A percentile compares a stretch with the other conserved stretches of the same genome.
Evolutionary conservation across 2,797 vertebrate species (phyloP).

Genomic region (Synaphobranchus kaupii): DNA sequence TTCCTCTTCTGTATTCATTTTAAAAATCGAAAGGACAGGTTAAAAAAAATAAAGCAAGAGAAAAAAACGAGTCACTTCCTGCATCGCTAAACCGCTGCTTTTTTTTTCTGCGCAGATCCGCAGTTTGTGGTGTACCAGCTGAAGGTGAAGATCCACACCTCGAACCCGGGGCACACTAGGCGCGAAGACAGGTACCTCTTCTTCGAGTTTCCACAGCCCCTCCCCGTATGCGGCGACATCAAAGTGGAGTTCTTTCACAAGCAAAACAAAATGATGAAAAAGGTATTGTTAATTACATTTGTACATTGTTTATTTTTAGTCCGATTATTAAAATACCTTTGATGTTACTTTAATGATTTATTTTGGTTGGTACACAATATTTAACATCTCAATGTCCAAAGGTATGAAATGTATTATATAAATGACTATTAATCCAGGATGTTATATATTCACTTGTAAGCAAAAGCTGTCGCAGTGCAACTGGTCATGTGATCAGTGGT

Average conservation of each 20-base stretch:
- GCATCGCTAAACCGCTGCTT: neutral
- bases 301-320: neutral
- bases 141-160: constrained; percentile 96
- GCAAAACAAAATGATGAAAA: constrained; percentile 98
- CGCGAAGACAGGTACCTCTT: constrained; percentile 92
- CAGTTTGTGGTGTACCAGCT: constrained; percentile 96
- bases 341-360: neutral
- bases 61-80: neutral
- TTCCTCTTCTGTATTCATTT: neutral
- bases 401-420: too few species aligned
- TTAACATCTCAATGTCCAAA: neutral
- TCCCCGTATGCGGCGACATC: constrained; percentile 95
- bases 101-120: constrained; percentile 75
- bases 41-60: neutral
- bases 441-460: neutral
- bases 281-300: constrained; percentile 72
- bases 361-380: neutral
- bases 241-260: constrained; percentile 99
- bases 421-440: too few species aligned
- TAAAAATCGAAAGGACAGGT: neutral
- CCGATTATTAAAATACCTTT: neutral
- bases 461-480: neutral
- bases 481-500: neutral
- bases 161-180: constrained; percentile 81
- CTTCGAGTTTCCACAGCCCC: constrained; percentile 91